These are phyloP conservation scores for Etheostoma nigrum DNA, from an alignment of 2,797 vertebrate genomes.

Conservation along the genomic window DNA sequence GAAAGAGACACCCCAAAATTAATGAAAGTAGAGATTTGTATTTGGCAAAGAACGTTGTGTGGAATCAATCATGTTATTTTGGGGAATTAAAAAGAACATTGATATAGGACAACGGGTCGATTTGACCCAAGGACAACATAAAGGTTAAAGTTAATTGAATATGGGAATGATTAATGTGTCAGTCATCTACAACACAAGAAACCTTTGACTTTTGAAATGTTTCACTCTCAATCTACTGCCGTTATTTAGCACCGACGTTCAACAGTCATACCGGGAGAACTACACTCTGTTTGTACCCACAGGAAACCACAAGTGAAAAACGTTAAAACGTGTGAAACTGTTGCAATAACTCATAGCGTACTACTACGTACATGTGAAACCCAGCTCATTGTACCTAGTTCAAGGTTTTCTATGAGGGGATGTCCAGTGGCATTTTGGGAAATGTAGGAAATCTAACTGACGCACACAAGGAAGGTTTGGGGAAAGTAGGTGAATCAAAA, in stretches of 20 bases:
- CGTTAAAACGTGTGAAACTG: not conserved
- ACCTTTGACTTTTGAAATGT: not conserved
- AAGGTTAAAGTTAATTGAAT: not conserved
- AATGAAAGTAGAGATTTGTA: no score
- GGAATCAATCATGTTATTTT: no score
- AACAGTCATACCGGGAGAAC: slow-evolving; percentile 16
- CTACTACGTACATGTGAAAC: slow-evolving; percentile 4
- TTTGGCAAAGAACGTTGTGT: no score
- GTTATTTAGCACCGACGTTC: slow-evolving; percentile 19
- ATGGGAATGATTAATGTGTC: not conserved
- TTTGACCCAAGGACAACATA: no score
- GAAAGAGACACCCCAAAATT: no score
- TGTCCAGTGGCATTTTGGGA: slow-evolving; percentile 24
- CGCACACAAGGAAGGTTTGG: not conserved
- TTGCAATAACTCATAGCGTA: not conserved
- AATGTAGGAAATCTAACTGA: slow-evolving; percentile 15
- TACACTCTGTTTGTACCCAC: not conserved
- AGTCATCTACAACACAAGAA: not conserved
- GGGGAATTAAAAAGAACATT: no score
- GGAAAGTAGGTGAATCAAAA: not conserved
- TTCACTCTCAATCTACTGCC: slow-evolving; percentile 37
- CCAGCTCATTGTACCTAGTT: not conserved
- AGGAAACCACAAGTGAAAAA: slow-evolving; percentile 28
- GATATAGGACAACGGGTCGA: no score
- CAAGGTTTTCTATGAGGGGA: not conserved